Base-by-base conservation (phyloP, 1,140 invertebrate genomes). In the Drosophila triauraria region DNA sequence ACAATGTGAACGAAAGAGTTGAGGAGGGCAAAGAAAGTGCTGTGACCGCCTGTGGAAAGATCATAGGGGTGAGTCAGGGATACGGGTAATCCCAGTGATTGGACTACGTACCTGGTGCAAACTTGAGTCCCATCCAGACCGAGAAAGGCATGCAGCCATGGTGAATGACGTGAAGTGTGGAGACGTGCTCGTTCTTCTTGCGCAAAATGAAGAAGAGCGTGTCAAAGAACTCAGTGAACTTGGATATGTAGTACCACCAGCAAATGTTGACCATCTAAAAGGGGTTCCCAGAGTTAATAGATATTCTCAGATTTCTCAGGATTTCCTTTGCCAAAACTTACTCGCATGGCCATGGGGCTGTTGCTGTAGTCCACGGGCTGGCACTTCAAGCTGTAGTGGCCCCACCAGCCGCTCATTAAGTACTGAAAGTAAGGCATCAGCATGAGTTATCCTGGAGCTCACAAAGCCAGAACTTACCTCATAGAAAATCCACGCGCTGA, bases 191-290 rank as follows among this genome's bases (percentile, higher is more conserved):
- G 92, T 96, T 97, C 94, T 99, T 99, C 93, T 98, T 98, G 79
- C 97, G 95, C 80, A 98, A 93, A 82, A 98, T 96, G 93, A 98
- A 98, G 95, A 98, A 98, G 77, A 98, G 94, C 61, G 98, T 99
- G 94, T 99, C 98, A 91, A 98, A 96, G 94, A 99, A 99, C 93
- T 99, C 98, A 63, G 98, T 97, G 93, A 98, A 98, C 94, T 99
- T 99, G 75, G 98, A 98, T 94, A 99, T 97, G 94, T 98, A 99
- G 93, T 99, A 99, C 98, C 97, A 98, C 97, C 98, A 99, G 91
- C 98, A 97, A 30, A 97, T 97, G 76, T 95, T 95, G 4, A 97
- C 97, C 97, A 99, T 99, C 97, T 97, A 56, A 6, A n/a, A 25
- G 42, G 12, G 56, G 38, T 62, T n/a, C 8, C 4, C 17, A 13